These are phyloP conservation scores for Myiopsitta monachus DNA, from an alignment of 2,113 vertebrate species.

Conservation along the genomic window DNA sequence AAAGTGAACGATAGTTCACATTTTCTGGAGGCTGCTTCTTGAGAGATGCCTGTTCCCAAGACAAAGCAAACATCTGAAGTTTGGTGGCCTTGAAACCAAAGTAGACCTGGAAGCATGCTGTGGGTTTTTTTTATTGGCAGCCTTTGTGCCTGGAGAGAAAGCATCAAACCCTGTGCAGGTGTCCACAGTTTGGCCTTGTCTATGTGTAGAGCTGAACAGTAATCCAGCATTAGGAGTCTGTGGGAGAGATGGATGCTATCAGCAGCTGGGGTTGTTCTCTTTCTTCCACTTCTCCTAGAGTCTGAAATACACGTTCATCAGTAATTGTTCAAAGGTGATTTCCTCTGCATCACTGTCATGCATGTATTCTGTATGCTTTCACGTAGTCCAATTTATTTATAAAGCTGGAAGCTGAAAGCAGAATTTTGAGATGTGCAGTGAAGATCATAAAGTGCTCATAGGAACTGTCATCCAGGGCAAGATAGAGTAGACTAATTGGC, in stretches of 20 bases:
- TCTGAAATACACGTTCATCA: neutral
- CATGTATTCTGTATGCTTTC: neutral
- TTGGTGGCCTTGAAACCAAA: neutral
- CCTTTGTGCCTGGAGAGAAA: neutral
- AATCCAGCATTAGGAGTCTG: neutral
- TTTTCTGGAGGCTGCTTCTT: neutral
- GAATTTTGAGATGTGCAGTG: neutral
- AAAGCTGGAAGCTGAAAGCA: neutral
- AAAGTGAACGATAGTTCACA: neutral
- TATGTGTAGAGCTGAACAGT: neutral
- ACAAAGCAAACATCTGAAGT: neutral
- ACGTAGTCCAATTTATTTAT: neutral
- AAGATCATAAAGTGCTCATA: neutral
- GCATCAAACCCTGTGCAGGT: neutral
- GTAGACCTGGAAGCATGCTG: neutral
- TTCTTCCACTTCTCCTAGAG: neutral
- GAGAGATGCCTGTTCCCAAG: neutral
- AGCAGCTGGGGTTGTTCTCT: neutral
- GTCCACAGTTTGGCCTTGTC: neutral
- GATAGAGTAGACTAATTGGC: neutral
- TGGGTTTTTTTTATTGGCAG: neutral
- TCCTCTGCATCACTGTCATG: neutral
- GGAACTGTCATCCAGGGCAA: neutral
- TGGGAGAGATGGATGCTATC: neutral
- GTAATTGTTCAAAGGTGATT: neutral